Evolutionary conservation across 2,113 vertebrate genomes (phyloP).

Genomic region (Siniperca chuatsi): DNA sequence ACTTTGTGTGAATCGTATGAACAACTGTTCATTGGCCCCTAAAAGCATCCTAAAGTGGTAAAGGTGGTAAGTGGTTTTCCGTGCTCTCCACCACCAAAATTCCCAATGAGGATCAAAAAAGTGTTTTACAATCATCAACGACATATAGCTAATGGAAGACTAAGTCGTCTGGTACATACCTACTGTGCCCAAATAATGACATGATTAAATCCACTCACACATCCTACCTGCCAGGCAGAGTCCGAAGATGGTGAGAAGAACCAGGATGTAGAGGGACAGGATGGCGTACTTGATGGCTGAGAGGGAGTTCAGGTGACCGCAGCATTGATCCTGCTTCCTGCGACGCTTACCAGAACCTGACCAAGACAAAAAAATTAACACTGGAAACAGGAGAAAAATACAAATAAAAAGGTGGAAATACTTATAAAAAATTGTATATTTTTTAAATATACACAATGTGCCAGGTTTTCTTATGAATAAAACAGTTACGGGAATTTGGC

Average conservation of each 20-base stretch:
- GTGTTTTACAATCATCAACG: background rate
- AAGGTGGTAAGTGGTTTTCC: background rate
- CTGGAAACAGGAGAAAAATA: background rate
- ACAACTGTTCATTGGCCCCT: background rate
- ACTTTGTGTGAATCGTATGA: background rate
- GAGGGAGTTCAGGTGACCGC: slow-evolving; percentile 83
- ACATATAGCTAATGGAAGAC: background rate
- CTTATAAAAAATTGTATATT: background rate
- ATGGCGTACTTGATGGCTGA: slow-evolving; percentile 87
- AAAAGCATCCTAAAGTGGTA: background rate
- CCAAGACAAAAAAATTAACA: background rate
- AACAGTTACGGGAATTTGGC: background rate
- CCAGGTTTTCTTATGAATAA: background rate
- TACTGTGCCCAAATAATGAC: background rate
- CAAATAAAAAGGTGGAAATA: background rate
- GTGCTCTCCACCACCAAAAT: background rate
- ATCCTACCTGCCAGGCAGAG: slow-evolving; percentile 85
- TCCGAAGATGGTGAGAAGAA: slow-evolving; percentile 85
- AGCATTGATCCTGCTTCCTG: slow-evolving; percentile 83
- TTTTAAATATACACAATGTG: background rate
- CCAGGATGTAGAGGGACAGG: slow-evolving; percentile 85
- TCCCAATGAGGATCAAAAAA: background rate
- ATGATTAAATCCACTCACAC: background rate
- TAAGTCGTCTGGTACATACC: background rate
- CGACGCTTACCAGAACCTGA: slow-evolving; percentile 80